Evolutionary conservation across 1,140 invertebrate genomes (phyloP).

Genomic region (Drosophila parvula): DNA sequence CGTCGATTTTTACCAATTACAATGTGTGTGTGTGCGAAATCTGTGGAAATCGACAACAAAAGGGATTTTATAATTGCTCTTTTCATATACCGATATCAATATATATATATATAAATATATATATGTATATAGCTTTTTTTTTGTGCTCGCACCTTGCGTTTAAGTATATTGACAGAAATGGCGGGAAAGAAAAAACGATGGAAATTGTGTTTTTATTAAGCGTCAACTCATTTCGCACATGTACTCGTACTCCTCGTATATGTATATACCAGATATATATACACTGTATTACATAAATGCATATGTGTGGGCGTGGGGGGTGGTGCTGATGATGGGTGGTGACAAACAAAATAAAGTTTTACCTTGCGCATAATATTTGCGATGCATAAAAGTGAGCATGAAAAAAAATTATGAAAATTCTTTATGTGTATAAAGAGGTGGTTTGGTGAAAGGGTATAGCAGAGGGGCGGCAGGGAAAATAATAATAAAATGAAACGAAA

Average conservation of each 20-base stretch:
- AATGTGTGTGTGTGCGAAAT: constrained; percentile 8
- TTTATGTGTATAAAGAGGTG: constrained; percentile 31
- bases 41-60: constrained; percentile 45
- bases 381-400: constrained; percentile 35
- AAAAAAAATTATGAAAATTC: constrained; percentile 46
- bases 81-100: constrained; percentile 10
- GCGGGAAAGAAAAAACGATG: background rate
- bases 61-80: constrained; percentile 49
- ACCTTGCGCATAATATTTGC: constrained; percentile 49
- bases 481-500: constrained; percentile 65
- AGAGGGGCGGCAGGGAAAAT: background rate
- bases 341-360: constrained; percentile 47
- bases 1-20: constrained; percentile 34
- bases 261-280: background rate
- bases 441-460: no score
- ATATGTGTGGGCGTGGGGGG: background rate
- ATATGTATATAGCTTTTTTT: background rate
- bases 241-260: background rate
- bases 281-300: constrained; percentile 16
- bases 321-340: background rate
- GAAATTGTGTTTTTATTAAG: constrained; percentile 39
- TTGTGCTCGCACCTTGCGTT: constrained; percentile 8
- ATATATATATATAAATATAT: background rate
- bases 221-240: constrained; percentile 29
- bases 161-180: constrained; percentile 42